Evolutionary conservation across 2,113 vertebrate species (phyloP).

Genomic region (Andinoacara biseriatus): DNA sequence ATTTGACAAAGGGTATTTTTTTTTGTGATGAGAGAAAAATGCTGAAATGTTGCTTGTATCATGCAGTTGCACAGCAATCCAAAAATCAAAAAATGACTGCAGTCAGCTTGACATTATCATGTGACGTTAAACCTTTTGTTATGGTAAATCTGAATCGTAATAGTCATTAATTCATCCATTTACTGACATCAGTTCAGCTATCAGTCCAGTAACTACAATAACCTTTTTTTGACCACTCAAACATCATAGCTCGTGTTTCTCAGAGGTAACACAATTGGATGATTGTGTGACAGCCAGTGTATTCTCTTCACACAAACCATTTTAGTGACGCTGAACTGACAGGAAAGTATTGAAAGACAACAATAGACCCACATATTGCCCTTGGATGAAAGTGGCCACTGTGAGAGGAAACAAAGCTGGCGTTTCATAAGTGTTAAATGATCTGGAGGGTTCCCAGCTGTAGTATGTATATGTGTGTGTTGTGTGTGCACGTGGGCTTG

Average conservation of each 20-base stretch:
- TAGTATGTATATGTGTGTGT: constrained; percentile 20
- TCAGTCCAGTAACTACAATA: constrained; percentile 9
- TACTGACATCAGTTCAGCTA: constrained; percentile 12
- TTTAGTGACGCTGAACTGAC: constrained; percentile 41
- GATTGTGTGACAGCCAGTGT: constrained; percentile 41
- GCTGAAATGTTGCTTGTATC: no score
- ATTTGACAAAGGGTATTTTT: no score
- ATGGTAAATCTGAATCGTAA: constrained; percentile 1
- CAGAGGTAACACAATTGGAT: constrained; percentile 43
- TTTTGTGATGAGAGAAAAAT: no score
- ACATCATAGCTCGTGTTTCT: constrained; percentile 33
- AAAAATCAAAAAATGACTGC: neutral
- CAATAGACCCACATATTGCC: constrained; percentile 69
- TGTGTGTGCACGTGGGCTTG: neutral
- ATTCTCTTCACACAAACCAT: constrained; percentile 47
- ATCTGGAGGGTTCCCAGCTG: constrained; percentile 75
- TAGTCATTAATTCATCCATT: constrained; percentile 5
- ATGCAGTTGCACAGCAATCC: neutral
- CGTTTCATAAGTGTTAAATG: constrained; percentile 62
- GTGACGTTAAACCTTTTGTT: neutral
- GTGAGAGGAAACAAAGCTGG: constrained; percentile 66
- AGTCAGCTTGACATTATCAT: neutral
- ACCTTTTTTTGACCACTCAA: constrained; percentile 43
- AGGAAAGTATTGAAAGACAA: constrained; percentile 64
- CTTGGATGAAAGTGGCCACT: constrained; percentile 70